These are phyloP conservation scores for Branchipolynoe longqiensis DNA, from an alignment of 2,888 invertebrate species.

Conservation along the genomic window DNA sequence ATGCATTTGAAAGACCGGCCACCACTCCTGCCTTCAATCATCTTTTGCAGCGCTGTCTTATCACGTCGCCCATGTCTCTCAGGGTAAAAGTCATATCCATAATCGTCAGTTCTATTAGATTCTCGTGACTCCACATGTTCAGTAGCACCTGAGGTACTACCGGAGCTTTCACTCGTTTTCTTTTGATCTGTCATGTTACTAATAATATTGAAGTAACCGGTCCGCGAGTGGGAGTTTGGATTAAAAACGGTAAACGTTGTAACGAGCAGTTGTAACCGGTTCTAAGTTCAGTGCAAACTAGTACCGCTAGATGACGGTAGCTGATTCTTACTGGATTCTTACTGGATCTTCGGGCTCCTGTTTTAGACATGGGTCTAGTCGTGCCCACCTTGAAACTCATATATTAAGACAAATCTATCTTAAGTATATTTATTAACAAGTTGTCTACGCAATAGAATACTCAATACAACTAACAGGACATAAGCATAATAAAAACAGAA, in stretches of 20 bases:
- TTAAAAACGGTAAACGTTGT: slow-evolving; percentile 1
- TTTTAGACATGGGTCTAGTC: no score
- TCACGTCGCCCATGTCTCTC: slow-evolving; percentile 58
- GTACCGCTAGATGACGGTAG: no score
- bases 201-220: neutral
- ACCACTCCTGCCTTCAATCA: slow-evolving; percentile 64
- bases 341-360: no score
- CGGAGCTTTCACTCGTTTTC: slow-evolving; percentile 19
- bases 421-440: no score
- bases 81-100: slow-evolving; percentile 58
- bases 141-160: neutral
- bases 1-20: slow-evolving; percentile 86
- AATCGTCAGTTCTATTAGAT: slow-evolving; percentile 15
- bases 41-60: slow-evolving; percentile 57
- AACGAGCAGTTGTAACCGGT: neutral
- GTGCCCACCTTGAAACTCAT: no score
- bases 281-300: no score
- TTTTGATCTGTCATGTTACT: slow-evolving; percentile 53
- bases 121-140: neutral
- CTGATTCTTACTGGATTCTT: no score
- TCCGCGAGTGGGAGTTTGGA: neutral
- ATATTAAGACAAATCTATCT: no score
- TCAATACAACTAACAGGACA: no score
- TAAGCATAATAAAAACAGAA: no score
- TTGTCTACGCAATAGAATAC: no score